Evolutionary conservation across 2,888 invertebrate genomes (phyloP), one percentile per base, ranked within the genome.

Genomic region (Xestoiulus laeticollis): DNA sequence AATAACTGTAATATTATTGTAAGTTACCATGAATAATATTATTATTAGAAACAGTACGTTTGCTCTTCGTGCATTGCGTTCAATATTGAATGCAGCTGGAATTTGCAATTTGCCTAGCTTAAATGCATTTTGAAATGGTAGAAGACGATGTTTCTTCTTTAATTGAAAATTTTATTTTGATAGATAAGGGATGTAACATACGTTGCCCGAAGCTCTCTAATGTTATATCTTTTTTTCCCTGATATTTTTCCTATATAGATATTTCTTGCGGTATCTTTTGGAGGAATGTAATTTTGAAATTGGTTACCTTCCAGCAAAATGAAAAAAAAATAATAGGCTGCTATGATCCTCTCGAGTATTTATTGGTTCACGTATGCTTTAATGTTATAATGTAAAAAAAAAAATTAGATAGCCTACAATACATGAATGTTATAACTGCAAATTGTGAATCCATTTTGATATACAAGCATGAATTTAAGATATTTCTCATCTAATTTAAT

Each of bases 251-350:
- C 6, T 48, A 48, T 48, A 48, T n/a, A 48, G 6, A 68, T 26
- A 68, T 68, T 68, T 68, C 59, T 19, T 59, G n/a, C 59, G 6
- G 68, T 68, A 6, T 68, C 68, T 10, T 68, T n/a, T 68, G 8
- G 26, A 68, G n/a, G 68, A 68, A 68, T 68, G 22, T 68, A 68
- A 68, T 68, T 68, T 68, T 68, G 68, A 68, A 26, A 68, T 4
- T 26, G 68, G 68, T 68, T 68, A 4, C 68, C 68, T 26, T 10
- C 26, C 8, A 68, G 68, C 22, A 8, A 68, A 48, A 26, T 26
- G 26, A n/a, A 3, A 26, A 68, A 68, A 12, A 22, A 68, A 68
- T n/a, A 38, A 68, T 68, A 26, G 59, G 1, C 38, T 68, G 26
- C 22, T 68, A 26, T 68, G 6, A 22, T n/a, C 22, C 26, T 26